Base-by-base conservation (phyloP, 1,140 invertebrate species). In the Aphidius gifuensis region DNA sequence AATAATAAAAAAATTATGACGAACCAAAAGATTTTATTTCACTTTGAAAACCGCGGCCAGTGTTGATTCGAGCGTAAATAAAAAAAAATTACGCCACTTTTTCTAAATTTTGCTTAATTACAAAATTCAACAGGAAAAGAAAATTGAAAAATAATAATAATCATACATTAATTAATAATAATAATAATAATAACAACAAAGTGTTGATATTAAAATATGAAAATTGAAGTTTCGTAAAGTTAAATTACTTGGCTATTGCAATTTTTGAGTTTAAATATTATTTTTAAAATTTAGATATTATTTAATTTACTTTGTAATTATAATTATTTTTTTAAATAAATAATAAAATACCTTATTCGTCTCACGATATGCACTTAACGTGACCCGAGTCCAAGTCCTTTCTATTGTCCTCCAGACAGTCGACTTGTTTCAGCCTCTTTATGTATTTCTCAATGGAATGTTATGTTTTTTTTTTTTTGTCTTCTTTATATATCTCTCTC, bases 311-410 rank as follows among this genome's bases (percentile, higher is more conserved):
- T 1, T 16, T 1, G 16, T 16, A 16, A 16, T 16, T 16, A 16
- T 16, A 16, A 16, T 16, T 16, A 16, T 16, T 16, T 16, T 16
- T 16, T 16, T 16, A 16, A 39, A 42, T 43, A 42, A 43, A 55
- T 9, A 53, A 53, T 39, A 7, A 43, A n/a, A 42, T 16, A 55
- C 53, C 53, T 55, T 55, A 6, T 55, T n/a, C 42, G 42, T n/a
- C 39, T 55, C 39, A n/a, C 39, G 39, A 38, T n/a, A 55, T 42
- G 40, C 9, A 11, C 5, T 8, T 16, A 38, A 42, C 53, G 53
- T 55, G 53, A 55, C 53, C 53, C 53, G 53, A 39, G 43, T 38
- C 43, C 6, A 42, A 55, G 53, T 55, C 53, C 53, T 55, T 55
- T 55, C 53, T 55, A 55, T 55, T 55, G 53, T 55, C n/a, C 43